phyloP scores from a whole-genome alignment of 2,113 vertebrate species.

The Myrmecophaga tridactyla region DNA sequence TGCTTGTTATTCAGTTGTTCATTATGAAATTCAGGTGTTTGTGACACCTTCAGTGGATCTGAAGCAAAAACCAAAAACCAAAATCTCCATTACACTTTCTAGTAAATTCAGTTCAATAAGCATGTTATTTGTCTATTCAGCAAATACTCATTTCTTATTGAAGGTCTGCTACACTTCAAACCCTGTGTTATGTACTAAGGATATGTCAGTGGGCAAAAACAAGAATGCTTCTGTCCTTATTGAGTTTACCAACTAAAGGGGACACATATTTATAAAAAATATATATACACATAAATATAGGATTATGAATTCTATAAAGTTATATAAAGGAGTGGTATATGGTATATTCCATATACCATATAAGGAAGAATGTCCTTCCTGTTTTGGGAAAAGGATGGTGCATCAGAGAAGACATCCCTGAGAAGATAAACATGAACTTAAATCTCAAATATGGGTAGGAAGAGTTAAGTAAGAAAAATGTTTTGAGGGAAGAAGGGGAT shows the following conservation, averaged over 20 bases:
- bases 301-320: neutral
- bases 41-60: neutral
- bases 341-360: neutral
- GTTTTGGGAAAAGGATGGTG: neutral
- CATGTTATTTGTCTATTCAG: neutral
- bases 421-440: neutral
- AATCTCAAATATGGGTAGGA: neutral
- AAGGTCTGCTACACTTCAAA: neutral
- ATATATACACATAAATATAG: neutral
- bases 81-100: neutral
- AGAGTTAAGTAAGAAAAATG: neutral
- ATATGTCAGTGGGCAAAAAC: neutral
- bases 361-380: neutral
- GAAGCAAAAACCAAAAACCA: neutral
- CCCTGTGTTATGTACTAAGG: neutral
- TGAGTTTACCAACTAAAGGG: neutral
- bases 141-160: neutral
- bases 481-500: neutral
- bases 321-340: neutral
- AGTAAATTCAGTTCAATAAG: slow-evolving; percentile 4
- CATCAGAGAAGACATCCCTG: neutral
- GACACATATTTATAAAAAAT: neutral
- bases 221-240: neutral
- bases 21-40: slow-evolving; percentile 15
- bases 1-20: neutral